Evolutionary conservation across 2,888 invertebrate species (phyloP), one percentile per base, ranked within the genome.

Genomic region (Lottia scabra): DNA sequence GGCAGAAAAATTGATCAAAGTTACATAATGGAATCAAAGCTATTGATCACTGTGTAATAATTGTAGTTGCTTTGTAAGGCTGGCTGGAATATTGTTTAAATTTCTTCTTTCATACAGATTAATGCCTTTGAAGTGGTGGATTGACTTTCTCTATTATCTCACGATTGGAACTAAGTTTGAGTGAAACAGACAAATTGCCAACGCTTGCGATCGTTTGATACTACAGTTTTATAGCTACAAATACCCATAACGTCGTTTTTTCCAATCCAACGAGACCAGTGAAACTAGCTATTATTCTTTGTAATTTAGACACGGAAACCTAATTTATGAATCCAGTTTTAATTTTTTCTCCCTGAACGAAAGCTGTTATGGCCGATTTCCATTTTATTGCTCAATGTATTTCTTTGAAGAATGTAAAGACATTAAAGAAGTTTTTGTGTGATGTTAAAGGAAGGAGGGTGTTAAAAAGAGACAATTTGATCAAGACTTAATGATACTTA

Each of bases 171-270:
- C 56, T 56, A 56, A 56, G 23, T 56, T 56, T 56, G 19, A 56
- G 56, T 23, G 13, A 56, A 56, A 56, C 56, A n/a, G 56, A 56
- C 56, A 56, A 56, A 56, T 56, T 56, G 56, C 56, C 56, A 23
- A 23, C 56, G 56, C 56, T 56, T 56, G 23, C 19, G 56, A 56
- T 56, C 56, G 56, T 56, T 56, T 56, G 56, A 56, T 56, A 56
- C 56, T 56, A 56, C 19, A 56, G 19, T 56, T 56, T 56, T 56
- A 56, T 56, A 56, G 56, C 56, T 56, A 56, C 56, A 56, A 56
- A 56, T 56, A 56, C 56, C 56, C 56, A 56, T 56, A 56, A 56
- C 56, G 56, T 56, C 56, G 56, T 56, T 56, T 56, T 56, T 56
- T 38, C 23, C 23, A 19, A 56, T 56, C 56, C 56, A 23, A 13